These are phyloP conservation scores for Styela plicata DNA, from an alignment of 23 tunicate species.

Conservation along the genomic window DNA sequence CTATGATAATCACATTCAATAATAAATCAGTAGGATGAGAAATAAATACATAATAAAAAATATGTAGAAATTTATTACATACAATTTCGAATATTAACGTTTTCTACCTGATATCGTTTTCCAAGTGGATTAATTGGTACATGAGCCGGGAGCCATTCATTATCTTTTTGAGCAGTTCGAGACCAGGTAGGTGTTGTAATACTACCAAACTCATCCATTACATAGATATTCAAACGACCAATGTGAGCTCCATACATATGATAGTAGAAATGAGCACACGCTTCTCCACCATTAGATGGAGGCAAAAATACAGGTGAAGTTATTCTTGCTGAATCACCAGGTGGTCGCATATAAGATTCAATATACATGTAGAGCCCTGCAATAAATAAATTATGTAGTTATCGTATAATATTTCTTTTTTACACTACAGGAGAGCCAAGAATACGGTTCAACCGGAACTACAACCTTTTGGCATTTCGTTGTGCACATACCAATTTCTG, in stretches of 20 bases:
- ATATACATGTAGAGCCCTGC: conserved; percentile 48
- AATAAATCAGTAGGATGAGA: too few relatives aligned
- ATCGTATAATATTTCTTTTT: too few relatives aligned
- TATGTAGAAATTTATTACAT: too few relatives aligned
- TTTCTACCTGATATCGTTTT: conserved; percentile 26
- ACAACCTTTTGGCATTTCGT: too few relatives aligned
- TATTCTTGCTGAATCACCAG: conserved; percentile 42
- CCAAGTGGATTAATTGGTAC: conserved; percentile 23
- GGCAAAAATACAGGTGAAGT: conserved; percentile 37
- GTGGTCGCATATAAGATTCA: conserved; percentile 10
- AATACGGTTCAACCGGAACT: too few relatives aligned
- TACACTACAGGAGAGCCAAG: too few relatives aligned
- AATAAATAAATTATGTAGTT: too few relatives aligned
- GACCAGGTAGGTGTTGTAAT: conserved; percentile 23
- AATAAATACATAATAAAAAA: too few relatives aligned
- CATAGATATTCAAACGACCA: conserved; percentile 34
- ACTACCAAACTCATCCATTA: conserved; percentile 14
- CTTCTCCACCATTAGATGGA: conserved; percentile 20
- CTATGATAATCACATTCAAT: too few relatives aligned
- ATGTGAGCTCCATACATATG: conserved; percentile 43
- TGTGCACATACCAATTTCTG: too few relatives aligned
- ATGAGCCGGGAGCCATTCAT: conserved; percentile 62
- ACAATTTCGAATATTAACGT: too few relatives aligned
- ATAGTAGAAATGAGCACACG: conserved; percentile 52
- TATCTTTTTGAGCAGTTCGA: conserved; percentile 35